Evolutionary conservation across 1,140 invertebrate genomes (phyloP), one percentile per base, ranked within the genome.

Genomic region (Triops cancriformis): DNA sequence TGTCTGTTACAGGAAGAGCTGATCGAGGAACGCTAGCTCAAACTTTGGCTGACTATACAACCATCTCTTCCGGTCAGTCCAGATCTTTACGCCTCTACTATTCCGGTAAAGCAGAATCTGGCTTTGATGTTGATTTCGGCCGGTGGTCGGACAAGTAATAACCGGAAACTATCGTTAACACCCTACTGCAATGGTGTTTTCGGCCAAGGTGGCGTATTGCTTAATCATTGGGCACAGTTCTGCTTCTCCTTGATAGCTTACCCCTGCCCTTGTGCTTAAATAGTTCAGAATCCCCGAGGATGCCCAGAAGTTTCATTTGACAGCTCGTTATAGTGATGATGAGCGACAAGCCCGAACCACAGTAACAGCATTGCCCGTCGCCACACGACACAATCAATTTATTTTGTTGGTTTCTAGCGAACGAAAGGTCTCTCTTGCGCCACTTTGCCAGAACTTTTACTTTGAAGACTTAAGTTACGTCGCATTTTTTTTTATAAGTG

Each of bases 381-480:
- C 82, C 77, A 83, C 84, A 1, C 80, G 81, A n/a, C 77, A 80
- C 26, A 80, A 80, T 72, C 81, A 83, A 75, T 84, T 82, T 76
- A 80, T 87, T 1, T 83, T 81, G 37, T 82, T 88, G 0, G 81
- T 82, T 73, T 83, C 85, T 1, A 85, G 82, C 75, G 84, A 83
- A n/a, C 74, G 76, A 11, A 79, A 82, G 27, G 82, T 83, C 18
- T 76, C 31, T 77, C 18, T 82, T 85, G 7, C 85, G 84, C 26
- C 83, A 88, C 80, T 88, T 85, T 82, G 86, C 84, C 0, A 82
- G 1, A 87, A 87, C 80, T 87, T 86, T 80, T 76, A 80, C 73
- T 81, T 87, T 43, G 80, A 85, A 11, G 81, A 81, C n/a, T 88
- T 87, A 80, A 80, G 85, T 80, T 87, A 86, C 80, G 73, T 88